phyloP scores from a whole-genome alignment of 2,113 vertebrate species.

The Calonectris borealis region DNA sequence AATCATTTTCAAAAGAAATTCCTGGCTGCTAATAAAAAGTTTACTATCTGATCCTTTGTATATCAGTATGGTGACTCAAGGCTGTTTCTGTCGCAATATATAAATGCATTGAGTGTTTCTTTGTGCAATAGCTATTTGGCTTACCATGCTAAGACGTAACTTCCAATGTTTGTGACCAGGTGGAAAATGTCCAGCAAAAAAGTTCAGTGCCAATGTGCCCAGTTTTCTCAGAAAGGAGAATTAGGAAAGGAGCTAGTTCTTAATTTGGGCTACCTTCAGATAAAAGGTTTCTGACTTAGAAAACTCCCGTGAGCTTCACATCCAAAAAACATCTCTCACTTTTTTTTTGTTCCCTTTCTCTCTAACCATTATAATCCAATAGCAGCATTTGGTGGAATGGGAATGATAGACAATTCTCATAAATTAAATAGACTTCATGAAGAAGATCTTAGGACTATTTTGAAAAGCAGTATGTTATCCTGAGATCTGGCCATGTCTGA shows the following conservation, averaged over 20 bases:
- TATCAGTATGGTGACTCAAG: slow-evolving; percentile 9
- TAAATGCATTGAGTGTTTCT: not conserved
- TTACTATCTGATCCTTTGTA: slow-evolving; percentile 17
- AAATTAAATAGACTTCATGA: not conserved
- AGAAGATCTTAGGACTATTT: not conserved
- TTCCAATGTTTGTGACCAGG: not conserved
- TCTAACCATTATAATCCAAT: not conserved
- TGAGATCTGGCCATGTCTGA: not conserved
- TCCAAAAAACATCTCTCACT: not conserved
- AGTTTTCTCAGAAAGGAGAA: not conserved
- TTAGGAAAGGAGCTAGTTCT: not conserved
- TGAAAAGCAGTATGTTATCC: not conserved
- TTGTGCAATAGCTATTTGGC: not conserved
- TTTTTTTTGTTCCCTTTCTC: not conserved
- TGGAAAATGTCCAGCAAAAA: not conserved
- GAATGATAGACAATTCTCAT: not conserved
- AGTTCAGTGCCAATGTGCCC: not conserved
- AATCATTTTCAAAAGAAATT: slow-evolving; percentile 23
- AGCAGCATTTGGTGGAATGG: not conserved
- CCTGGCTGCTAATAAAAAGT: slow-evolving; percentile 29
- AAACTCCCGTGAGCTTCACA: not conserved
- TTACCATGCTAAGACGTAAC: not conserved
- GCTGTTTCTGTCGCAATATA: not conserved
- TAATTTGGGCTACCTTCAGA: not conserved
- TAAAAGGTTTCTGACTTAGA: not conserved